Evolutionary conservation across 2,113 vertebrate species (phyloP).

Genomic region (Cyprinodon brontotheroides): DNA sequence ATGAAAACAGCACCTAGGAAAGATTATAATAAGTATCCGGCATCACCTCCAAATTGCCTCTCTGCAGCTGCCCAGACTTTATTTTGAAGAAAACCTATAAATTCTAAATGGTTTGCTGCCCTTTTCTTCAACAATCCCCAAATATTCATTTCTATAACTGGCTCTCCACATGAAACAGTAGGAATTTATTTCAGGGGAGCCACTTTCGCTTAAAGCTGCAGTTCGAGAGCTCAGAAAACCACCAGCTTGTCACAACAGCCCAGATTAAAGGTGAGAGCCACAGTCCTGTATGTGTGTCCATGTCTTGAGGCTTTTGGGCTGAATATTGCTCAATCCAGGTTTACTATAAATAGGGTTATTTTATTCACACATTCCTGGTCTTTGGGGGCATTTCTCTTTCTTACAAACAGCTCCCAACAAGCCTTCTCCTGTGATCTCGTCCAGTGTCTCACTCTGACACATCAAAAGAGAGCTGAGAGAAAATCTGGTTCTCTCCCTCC

Average conservation of each 20-base stretch:
- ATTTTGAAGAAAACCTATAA: neutral
- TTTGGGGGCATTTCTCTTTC: neutral
- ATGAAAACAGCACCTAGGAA: neutral
- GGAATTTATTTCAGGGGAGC: constrained; percentile 29
- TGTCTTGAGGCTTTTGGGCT: constrained; percentile 13
- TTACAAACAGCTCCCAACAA: neutral
- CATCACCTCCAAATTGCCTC: neutral
- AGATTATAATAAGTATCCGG: neutral
- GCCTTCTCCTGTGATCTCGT: neutral
- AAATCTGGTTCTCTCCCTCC: constrained; percentile 36
- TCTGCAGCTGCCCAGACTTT: neutral
- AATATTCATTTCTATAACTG: constrained; percentile 16
- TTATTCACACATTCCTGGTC: constrained; percentile 10
- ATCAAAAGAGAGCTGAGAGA: constrained; percentile 49
- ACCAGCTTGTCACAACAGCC: constrained; percentile 37
- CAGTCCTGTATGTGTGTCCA: constrained; percentile 8
- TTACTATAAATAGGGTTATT: constrained; percentile 1
- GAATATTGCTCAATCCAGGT: constrained; percentile 14
- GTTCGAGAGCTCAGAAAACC: constrained; percentile 46
- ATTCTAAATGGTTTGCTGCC: neutral
- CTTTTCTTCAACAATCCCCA: neutral
- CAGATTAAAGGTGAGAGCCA: constrained; percentile 36
- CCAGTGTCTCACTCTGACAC: constrained; percentile 20
- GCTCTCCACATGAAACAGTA: constrained; percentile 33
- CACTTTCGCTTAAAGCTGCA: constrained; percentile 18